Conservation (phyloP, 2,888 invertebrate genomes). For the Sturmia bella region DNA sequence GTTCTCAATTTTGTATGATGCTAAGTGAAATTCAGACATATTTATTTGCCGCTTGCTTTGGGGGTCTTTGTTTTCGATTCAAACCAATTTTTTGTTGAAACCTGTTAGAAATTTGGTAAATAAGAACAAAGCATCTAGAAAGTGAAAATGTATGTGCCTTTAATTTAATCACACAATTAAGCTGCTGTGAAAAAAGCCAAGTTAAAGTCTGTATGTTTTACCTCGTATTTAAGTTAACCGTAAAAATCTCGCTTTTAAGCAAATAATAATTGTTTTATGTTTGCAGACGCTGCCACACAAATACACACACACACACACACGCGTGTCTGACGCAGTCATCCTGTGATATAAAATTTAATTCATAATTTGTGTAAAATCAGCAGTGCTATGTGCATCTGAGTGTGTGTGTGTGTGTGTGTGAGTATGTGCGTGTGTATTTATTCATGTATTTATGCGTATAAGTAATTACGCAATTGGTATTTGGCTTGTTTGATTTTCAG, state of each 20-base stretch:
- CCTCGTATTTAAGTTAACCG: constrained; percentile 63
- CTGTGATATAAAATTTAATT: constrained; percentile 25
- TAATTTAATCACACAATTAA: constrained; percentile 6
- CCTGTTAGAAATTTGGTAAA: no score
- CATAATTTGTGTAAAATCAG: constrained; percentile 46
- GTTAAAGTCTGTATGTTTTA: constrained; percentile 25
- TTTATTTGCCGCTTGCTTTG: no score
- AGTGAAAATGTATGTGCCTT: no score
- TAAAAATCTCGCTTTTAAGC: constrained; percentile 67
- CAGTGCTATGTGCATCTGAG: no score
- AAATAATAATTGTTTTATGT: constrained; percentile 70
- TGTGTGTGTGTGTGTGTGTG: background rate
- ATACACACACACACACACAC: background rate
- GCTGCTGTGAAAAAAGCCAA: constrained; percentile 46
- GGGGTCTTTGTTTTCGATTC: no score
- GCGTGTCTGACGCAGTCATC: no score
- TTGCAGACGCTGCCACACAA: constrained; percentile 3
- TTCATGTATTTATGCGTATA: constrained; percentile 31
- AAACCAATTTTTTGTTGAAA: no score
- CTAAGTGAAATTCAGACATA: no score
- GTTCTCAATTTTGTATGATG: no score
- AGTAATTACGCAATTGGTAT: constrained; percentile 67
- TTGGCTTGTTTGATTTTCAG: constrained; percentile 66
- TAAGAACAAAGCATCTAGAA: no score
- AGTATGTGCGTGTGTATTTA: background rate